Evolutionary conservation across 92 coral and sea anemone genomes (phyloP), one percentile per base, ranked within the genome.

Genomic region (Virgularia gustaviana): DNA sequence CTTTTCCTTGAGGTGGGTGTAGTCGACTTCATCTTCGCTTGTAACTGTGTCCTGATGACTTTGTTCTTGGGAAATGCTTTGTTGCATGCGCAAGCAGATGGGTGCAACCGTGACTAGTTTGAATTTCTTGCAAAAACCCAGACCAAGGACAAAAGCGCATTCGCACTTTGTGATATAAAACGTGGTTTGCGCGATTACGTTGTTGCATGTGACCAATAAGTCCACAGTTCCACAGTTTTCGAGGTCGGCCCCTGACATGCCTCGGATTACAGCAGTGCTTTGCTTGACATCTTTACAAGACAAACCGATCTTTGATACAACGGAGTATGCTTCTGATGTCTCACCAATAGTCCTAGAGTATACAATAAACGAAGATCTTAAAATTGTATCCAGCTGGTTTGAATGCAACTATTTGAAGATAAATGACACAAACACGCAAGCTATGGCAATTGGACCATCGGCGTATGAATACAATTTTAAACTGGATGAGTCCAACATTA

Each of bases 101-200:
- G 84, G 79, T 45, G 87, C 63, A n/a, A 71, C 72, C 19, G 79
- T 32, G 59, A 76, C 83, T 31, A 81, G 62, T 71, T 81, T 60
- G 76, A 85, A 81, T 23, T 56, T 75, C 62, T 76, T 81, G 59
- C 86, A 86, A 52, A 81, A 65, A 55, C 25, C 88, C 60, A 80
- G 77, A 12, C 82, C 90, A 71, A 86, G 84, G 37, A 86, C 76
- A 49, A 86, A 86, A 72, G 85, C 82, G 78, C 55, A 79, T 23
- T 75, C 78, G 25, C 63, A 61, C 62, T 83, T 86, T 25, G 87
- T 86, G 55, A 75, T 36, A 66, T 78, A 86, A 66, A 87, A 79
- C 44, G 68, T 87, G 15, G 81, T 36, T 43, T 64, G 72, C 65
- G 84, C 76, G 38, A 84, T 81, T 65, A 78, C 78, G 64, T 53